phyloP scores from a whole-genome alignment of 2,113 vertebrate genomes.

The Caranx ignobilis region DNA sequence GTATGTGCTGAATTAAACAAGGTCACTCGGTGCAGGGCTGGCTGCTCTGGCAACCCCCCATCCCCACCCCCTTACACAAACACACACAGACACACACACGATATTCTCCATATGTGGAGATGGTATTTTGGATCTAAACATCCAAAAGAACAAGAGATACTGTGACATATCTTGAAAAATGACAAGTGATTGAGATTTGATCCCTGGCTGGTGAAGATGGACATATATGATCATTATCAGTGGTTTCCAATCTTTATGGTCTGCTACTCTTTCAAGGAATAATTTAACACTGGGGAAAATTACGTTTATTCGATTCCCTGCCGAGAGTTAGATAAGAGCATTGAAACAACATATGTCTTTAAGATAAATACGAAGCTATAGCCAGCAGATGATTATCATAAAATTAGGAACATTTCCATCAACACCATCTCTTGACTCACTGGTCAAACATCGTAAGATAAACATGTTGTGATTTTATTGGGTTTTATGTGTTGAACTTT shows the following conservation, averaged over 20 bases:
- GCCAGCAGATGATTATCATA: too few species aligned
- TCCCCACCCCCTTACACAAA: conserved; percentile 1
- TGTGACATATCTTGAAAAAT: conserved; percentile 19
- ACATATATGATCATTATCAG: not conserved
- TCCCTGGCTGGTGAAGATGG: not conserved
- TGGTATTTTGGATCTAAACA: not conserved
- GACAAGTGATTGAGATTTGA: conserved; percentile 11
- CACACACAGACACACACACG: conserved; percentile 16
- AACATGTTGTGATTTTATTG: too few species aligned
- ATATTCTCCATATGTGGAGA: conserved; percentile 9
- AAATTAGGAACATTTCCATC: too few species aligned
- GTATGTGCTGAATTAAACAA: conserved; percentile 78
- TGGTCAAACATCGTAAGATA: too few species aligned
- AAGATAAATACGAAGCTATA: not conserved
- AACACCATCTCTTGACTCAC: too few species aligned
- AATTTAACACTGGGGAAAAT: not conserved
- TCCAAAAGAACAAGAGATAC: conserved; percentile 16
- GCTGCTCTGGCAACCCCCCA: conserved; percentile 26
- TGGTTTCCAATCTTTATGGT: not conserved
- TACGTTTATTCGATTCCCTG: too few species aligned
- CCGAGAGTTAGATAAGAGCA: not conserved
- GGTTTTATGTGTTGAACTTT: too few species aligned
- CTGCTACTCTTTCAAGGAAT: not conserved
- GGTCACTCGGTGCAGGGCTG: conserved; percentile 72
- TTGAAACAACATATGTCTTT: not conserved